Evolutionary conservation across 2,113 vertebrate genomes (phyloP), one percentile per base, ranked within the genome.

Genomic region (Ceyx cyanopectus): DNA sequence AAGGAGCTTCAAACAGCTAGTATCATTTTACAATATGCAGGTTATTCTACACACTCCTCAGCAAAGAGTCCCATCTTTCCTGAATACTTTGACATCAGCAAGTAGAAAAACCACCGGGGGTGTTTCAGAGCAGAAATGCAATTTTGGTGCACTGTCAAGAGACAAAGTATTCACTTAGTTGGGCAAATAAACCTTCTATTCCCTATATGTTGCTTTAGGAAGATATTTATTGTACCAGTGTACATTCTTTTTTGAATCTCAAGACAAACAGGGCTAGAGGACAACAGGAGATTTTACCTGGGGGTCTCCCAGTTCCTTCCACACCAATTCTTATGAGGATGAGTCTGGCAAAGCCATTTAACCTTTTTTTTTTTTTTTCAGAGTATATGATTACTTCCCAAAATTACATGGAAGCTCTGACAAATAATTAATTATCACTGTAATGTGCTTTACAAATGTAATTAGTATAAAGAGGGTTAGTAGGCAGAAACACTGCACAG

Each of bases 351-450:
- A 82, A 91, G n/a, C 23, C 16, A 18, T 61, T 95, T 84, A 85
- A 92, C 56, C 61, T 92, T 45, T 68, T 75, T 74, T 57, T 34
- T 34, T 37, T 37, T 82, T 41, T 62, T 87, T 95, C 54, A 43
- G 30, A 85, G 22, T 19, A 26, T 26, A 51, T 56, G 26, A 73
- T 51, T 79, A 80, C 37, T 85, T 91, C 82, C 32, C 70, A 77
- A 91, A 89, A 73, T 91, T 8, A 1, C 67, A 82, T n/a, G 54
- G 50, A 74, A 77, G 26, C 30, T 70, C 41, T 74, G 94, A 87
- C 87, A 94, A 67, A 21, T 91, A 82, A 87, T 87, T 92, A 91
- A 90, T 95, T 94, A 87, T 51, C 7, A 2, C 18, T 53, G 18
- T 60, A 72, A 68, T 69, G 50, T 53, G 34, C n/a, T 80, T 82